Percentiles rank a stretch among this genome's conserved stretches.
phyloP scores from a whole-genome alignment of 2,113 vertebrate species.

The Sapayoa aenigma region DNA sequence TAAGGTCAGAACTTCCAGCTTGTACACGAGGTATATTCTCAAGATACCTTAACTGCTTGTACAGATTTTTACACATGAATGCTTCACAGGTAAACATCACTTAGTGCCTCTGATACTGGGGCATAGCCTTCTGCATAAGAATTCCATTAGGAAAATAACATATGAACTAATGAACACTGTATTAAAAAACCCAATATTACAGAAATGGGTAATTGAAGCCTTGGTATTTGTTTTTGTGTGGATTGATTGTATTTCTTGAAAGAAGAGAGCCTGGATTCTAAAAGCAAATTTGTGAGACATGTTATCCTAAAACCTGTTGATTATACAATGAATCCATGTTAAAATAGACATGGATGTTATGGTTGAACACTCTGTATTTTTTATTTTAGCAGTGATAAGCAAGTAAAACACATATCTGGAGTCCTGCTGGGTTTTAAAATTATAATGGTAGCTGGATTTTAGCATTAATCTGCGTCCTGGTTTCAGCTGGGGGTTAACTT shows the following conservation, averaged over 20 bases:
- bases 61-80: background rate
- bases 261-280: background rate
- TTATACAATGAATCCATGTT: background rate
- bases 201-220: background rate
- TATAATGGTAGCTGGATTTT: background rate
- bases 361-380: background rate
- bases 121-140: background rate
- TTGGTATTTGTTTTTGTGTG: background rate
- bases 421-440: constrained; percentile 7
- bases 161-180: accelerated
- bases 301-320: background rate
- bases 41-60: background rate
- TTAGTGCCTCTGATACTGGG: background rate
- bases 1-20: background rate
- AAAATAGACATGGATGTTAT: background rate
- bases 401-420: background rate
- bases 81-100: background rate
- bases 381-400: background rate
- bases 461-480: background rate
- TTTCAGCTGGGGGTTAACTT: background rate
- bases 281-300: background rate
- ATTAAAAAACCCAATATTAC: background rate
- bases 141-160: background rate
- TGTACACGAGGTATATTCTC: background rate
- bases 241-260: background rate